Percentiles rank a stretch among this genome's conserved stretches.
Evolutionary conservation across 2,888 invertebrate species (phyloP).

Genomic region (Drosophila nr. medialis): DNA sequence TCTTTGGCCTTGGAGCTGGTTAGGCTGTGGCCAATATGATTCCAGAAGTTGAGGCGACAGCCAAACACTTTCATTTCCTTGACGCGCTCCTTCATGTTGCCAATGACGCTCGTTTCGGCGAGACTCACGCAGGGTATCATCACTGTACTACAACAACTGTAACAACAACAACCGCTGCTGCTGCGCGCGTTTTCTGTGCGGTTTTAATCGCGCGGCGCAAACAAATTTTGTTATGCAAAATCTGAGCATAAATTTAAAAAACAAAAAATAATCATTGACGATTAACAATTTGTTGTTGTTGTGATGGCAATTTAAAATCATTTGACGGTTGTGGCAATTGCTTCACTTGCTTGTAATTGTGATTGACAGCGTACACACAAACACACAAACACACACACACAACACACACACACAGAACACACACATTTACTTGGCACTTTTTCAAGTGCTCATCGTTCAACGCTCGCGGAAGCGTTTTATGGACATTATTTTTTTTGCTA

Average conservation of each 20-base stretch:
- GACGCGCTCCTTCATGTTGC: conserved; percentile 86
- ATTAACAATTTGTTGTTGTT: conserved; percentile 27
- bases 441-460: conserved; percentile 49
- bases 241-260: conserved; percentile 22
- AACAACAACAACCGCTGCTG: conserved; percentile 16
- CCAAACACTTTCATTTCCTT: conserved; percentile 86
- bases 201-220: conserved; percentile 25
- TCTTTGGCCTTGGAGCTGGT: conserved; percentile 84
- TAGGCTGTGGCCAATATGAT: conserved; percentile 85
- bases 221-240: conserved; percentile 26
- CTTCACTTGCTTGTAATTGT: conserved; percentile 48
- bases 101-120: conserved; percentile 85
- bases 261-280: conserved; percentile 7
- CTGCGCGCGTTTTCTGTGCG: conserved; percentile 22
- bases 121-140: conserved; percentile 85
- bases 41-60: conserved; percentile 86
- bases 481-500: conserved; percentile 14
- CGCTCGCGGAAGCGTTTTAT: conserved; percentile 53
- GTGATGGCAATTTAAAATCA: conserved; percentile 45
- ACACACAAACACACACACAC: conserved; percentile 2
- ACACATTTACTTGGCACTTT: conserved; percentile 18
- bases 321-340: conserved; percentile 36
- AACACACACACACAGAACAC: conserved; percentile 19
- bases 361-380: conserved; percentile 39
- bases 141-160: conserved; percentile 48